Base-by-base conservation (phyloP, 2,797 vertebrate species). In the Artibeus lituratus region DNA sequence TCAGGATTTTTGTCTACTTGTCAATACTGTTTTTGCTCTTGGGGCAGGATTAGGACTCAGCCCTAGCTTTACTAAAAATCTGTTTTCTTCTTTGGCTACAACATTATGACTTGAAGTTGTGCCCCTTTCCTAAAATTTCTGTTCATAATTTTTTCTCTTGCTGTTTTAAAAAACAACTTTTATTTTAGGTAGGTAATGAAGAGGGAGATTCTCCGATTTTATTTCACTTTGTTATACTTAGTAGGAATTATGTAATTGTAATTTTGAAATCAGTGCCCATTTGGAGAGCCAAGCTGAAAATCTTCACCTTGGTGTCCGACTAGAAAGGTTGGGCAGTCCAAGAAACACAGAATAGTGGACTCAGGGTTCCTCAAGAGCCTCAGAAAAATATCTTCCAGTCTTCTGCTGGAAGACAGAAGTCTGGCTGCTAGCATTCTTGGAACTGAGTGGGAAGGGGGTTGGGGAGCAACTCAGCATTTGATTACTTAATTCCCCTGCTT, bases 111-210 rank as follows among this genome's bases (percentile, higher is more conserved):
- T 80, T 80, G 53, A 90, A 90, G 21, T 42, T 59, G 2, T 78
- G 3, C 15, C 10, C 29, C 26, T 91, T 82, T 85, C 18, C 12
- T 82, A 24, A 74, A 77, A 70, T 87, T 92, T 86, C 35, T 94
- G 49, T 32, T 80, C 21, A 70, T 80, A n/a, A 91, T 26, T 90
- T 90, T 96, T 96, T 84, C 4, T 94, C 95, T 92, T 72, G 59
- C 74, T 87, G 0, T 86, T 47, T 42, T 74, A 49, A 35, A 69
- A 90, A 96, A 82, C 12, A 57, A 8, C 15, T 65, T 72, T 49
- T 62, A 42, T 55, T 91, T 65, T 44, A 77, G 14, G 26, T 87
- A 84, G 72, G 22, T 83, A 77, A 49, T 80, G 18, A 70, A 6
- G 26, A 81, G 29, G 9, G 51, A 59, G 35, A 72, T 57, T 91